Percentiles rank a stretch among this genome's conserved stretches.
phyloP scores from a whole-genome alignment of 2,797 vertebrate genomes.

The Gadopsis marmoratus region DNA sequence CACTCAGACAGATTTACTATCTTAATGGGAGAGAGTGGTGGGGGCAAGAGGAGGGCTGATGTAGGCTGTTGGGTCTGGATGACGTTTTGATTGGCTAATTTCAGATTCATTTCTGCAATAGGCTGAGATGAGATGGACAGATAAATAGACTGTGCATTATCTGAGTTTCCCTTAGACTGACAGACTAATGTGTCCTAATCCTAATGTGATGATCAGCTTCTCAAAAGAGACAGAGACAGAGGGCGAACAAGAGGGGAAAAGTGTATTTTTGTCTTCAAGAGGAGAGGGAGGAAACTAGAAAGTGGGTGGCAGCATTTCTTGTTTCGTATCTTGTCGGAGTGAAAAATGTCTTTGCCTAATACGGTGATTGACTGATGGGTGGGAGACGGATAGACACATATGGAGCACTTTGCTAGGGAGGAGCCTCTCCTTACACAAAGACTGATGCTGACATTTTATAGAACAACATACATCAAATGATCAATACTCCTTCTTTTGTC shows the following conservation, averaged over 20 bases:
- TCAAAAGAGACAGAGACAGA: slow-evolving; percentile 30
- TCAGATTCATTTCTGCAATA: slow-evolving; percentile 61
- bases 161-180: slow-evolving; percentile 53
- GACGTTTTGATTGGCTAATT: slow-evolving; percentile 71
- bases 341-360: slow-evolving; percentile 75
- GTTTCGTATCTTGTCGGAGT: slow-evolving; percentile 64
- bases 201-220: slow-evolving; percentile 58
- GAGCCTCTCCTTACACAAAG: slow-evolving; percentile 73
- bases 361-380: slow-evolving; percentile 74
- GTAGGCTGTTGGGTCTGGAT: slow-evolving; percentile 39
- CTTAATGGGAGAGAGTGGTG: slow-evolving; percentile 65
- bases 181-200: too few species aligned
- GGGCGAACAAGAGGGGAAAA: slow-evolving; percentile 16
- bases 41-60: neutral
- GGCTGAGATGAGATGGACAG: slow-evolving; percentile 58
- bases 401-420: slow-evolving; percentile 67
- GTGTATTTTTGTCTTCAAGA: slow-evolving; percentile 38
- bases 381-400: slow-evolving; percentile 64
- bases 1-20: slow-evolving; percentile 82
- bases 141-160: slow-evolving; percentile 67
- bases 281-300: slow-evolving; percentile 21
- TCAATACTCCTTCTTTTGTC: slow-evolving; percentile 72
- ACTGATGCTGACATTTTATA: slow-evolving; percentile 75
- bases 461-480: slow-evolving; percentile 78
- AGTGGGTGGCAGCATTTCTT: slow-evolving; percentile 44